Evolutionary conservation across 2,888 invertebrate species (phyloP).

Genomic region (Sympetrum striolatum): DNA sequence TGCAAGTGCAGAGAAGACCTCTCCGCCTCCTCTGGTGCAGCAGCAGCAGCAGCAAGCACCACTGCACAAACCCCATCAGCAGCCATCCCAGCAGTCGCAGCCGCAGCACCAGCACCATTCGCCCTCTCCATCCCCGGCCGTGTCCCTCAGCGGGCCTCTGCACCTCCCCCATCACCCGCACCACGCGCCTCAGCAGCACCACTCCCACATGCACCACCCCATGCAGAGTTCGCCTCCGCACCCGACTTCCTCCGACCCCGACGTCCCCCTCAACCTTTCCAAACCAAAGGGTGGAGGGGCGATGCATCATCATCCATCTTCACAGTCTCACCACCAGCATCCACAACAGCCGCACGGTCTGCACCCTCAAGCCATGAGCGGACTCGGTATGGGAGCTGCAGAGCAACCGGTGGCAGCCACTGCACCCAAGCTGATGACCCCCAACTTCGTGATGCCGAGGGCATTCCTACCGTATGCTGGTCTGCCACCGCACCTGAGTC

Average conservation of each 20-base stretch:
- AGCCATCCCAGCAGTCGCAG: constrained; percentile 56
- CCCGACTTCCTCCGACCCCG: constrained; percentile 68
- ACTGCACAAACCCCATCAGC: background rate
- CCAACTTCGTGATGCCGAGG: constrained; percentile 67
- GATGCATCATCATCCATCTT: constrained; percentile 59
- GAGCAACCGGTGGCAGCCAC: constrained; percentile 66
- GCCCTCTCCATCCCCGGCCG: constrained; percentile 19
- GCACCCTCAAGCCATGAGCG: constrained; percentile 54
- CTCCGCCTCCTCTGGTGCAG: constrained; percentile 52
- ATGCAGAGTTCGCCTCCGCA: constrained; percentile 53
- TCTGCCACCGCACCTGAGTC: constrained; percentile 66
- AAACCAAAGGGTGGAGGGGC: constrained; percentile 75
- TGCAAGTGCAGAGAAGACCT: constrained; percentile 54
- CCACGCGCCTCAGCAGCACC: constrained; percentile 50
- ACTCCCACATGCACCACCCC: constrained; percentile 46
- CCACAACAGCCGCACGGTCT: constrained; percentile 59
- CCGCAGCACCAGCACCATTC: constrained; percentile 50
- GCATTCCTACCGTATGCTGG: constrained; percentile 69
- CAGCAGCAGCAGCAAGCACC: constrained; percentile 53
- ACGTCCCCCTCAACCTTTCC: constrained; percentile 86
- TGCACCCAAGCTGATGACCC: constrained; percentile 66
- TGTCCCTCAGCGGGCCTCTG: constrained; percentile 21
- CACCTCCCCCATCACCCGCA: constrained; percentile 46
- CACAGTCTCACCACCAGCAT: constrained; percentile 59
- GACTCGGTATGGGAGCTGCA: constrained; percentile 49